phyloP scores from a whole-genome alignment of 2,888 invertebrate genomes.

The Ornithoptera alexandrae region DNA sequence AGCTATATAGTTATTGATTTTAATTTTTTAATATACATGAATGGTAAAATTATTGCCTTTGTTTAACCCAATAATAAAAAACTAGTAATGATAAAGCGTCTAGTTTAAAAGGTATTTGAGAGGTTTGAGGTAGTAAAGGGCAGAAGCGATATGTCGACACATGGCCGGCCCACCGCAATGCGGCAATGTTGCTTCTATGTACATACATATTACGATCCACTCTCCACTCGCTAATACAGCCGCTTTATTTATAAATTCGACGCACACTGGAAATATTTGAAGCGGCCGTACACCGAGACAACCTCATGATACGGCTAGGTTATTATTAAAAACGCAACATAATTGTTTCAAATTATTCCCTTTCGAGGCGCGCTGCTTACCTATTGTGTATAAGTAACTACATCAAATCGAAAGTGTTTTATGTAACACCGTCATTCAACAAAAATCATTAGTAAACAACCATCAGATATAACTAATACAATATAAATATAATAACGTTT shows the following conservation, averaged over 20 bases:
- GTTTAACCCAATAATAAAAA: not conserved
- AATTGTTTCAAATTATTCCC: conserved; percentile 25
- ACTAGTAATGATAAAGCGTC: conserved; percentile 22
- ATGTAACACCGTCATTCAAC: not conserved
- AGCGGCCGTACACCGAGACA: conserved; percentile 30
- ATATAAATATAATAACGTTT: too few relatives aligned
- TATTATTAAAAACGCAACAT: conserved; percentile 30
- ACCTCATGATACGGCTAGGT: conserved; percentile 27
- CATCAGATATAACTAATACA: too few relatives aligned
- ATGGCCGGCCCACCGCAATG: conserved; percentile 73
- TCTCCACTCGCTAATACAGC: conserved; percentile 59
- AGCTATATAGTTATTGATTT: not conserved
- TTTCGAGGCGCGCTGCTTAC: conserved; percentile 7
- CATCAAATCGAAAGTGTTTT: not conserved
- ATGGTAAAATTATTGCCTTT: not conserved
- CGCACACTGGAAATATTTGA: conserved; percentile 41
- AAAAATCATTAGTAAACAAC: not conserved
- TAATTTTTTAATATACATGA: not conserved
- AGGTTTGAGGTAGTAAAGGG: conserved; percentile 59
- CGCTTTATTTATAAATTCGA: conserved; percentile 54
- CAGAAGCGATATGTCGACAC: conserved; percentile 74
- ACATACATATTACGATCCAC: conserved; percentile 66
- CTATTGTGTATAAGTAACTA: not conserved
- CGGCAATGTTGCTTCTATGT: conserved; percentile 72
- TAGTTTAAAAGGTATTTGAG: conserved; percentile 52